phyloP scores from a whole-genome alignment of 1,140 invertebrate species.

The Tetranychus cinnabarinus region DNA sequence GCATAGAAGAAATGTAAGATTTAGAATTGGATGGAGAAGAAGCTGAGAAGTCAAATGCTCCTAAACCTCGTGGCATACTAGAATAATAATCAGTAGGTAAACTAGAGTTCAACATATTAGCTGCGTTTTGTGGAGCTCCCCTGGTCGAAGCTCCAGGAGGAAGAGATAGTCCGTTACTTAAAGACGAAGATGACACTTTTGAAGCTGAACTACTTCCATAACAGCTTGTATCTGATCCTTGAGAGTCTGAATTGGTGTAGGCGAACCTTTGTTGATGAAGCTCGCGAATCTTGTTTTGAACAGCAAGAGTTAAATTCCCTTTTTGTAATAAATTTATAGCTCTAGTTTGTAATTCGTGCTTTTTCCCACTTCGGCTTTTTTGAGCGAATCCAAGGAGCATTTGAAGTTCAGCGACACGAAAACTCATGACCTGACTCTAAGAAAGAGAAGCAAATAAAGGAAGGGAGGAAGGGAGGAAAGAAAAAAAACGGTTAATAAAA shows the following conservation, averaged over 20 bases:
- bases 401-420: conserved; percentile 30
- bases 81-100: not conserved
- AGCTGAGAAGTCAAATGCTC: not conserved
- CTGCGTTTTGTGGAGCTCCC: not conserved
- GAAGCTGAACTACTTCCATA: not conserved
- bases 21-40: not conserved
- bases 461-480: too few relatives aligned
- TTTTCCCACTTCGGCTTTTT: conserved; percentile 58
- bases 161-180: not conserved
- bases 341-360: conserved; percentile 54
- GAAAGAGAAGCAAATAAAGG: too few relatives aligned
- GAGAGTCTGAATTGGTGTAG: not conserved
- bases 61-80: not conserved
- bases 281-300: conserved; percentile 34
- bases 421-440: conserved; percentile 9
- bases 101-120: not conserved
- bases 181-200: not conserved
- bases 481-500: too few relatives aligned
- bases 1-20: not conserved
- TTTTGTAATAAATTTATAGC: conserved; percentile 48
- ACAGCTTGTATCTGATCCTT: not conserved
- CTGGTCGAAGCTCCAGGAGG: not conserved
- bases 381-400: conserved; percentile 56
- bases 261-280: conserved; percentile 2
- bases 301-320: conserved; percentile 31